Base-by-base conservation (phyloP, 2,888 invertebrate species). In the Cepaea hortensis region DNA sequence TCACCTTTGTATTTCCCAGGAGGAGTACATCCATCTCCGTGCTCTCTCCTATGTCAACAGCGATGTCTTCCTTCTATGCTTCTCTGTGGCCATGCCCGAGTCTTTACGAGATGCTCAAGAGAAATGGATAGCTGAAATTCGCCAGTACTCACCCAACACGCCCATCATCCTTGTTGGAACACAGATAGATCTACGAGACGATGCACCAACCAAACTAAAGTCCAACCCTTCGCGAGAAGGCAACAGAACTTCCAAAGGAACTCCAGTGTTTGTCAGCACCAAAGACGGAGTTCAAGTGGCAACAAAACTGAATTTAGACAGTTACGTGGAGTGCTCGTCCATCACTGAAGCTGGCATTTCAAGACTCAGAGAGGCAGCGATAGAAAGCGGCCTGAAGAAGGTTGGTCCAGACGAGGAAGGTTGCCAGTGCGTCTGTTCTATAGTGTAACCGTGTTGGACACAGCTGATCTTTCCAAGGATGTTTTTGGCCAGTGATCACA, bases 61-160 rank as follows among this genome's bases (percentile, higher is more conserved):
- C 87, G 93, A 93, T 87, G 91, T 93, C 13, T 93, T 93, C 83
- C 90, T 93, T n/a, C 90, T 93, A 11, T 93, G 93, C 87, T 93
- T 92, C 88, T 92, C 92, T 76, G 92, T 93, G 46, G 91, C 90
- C 55, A 91, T 91, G 84, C 91, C 91, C 3, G 90, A 91, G 13
- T 92, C 93, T 15, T 89, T 92, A 79, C 90, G 91, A 75, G 92
- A 92, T 84, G 93, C 92, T 20, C 90, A 90, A 80, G 91, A 91
- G 76, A 91, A 91, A 70, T 93, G 93, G 93, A 90, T 92, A 81
- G 92, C 93, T 9, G 93, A 93, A 89, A 89, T 93, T 77, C 90
- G 89, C 23, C 91, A 92, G 79, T 91, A 92, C 85, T 89, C 90
- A 20, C 93, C 92, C 4, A 88, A 91, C 81, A 91, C 92, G 15